Evolutionary conservation across 2,888 invertebrate genomes (phyloP).

Genomic region (Pseudoips prasinana): DNA sequence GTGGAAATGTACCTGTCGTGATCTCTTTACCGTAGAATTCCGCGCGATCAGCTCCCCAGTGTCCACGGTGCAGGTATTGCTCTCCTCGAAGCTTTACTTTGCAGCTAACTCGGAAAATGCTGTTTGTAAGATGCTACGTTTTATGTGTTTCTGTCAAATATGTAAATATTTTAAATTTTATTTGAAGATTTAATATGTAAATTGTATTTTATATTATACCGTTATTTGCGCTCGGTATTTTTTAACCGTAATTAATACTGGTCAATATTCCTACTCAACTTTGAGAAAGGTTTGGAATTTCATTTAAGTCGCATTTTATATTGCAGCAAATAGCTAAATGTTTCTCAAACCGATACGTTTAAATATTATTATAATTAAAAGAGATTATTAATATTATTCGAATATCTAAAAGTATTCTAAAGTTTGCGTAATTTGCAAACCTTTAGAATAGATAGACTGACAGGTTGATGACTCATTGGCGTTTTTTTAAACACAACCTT

Average conservation of each 20-base stretch:
- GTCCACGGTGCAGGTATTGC: neutral
- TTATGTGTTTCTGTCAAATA: constrained; percentile 16
- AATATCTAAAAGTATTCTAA: no score
- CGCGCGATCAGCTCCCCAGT: neutral
- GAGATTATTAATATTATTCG: no score
- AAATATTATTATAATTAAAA: no score
- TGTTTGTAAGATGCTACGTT: neutral
- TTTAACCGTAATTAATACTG: neutral
- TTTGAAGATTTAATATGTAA: constrained; percentile 7
- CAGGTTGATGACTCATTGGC: no score
- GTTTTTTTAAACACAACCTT: no score
- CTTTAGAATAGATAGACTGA: no score
- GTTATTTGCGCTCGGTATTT: neutral
- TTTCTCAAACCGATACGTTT: no score
- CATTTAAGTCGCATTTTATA: neutral
- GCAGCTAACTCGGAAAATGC: neutral
- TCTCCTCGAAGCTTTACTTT: neutral
- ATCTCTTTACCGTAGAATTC: neutral
- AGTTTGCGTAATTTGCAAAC: no score
- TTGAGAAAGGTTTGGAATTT: neutral
- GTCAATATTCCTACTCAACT: neutral
- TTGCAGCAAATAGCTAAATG: neutral
- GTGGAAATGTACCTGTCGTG: no score
- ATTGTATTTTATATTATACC: constrained; percentile 23
- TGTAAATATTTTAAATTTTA: constrained; percentile 6